Evolutionary conservation across 2,797 vertebrate genomes (phyloP).

Genomic region (Epinephelus awoara): DNA sequence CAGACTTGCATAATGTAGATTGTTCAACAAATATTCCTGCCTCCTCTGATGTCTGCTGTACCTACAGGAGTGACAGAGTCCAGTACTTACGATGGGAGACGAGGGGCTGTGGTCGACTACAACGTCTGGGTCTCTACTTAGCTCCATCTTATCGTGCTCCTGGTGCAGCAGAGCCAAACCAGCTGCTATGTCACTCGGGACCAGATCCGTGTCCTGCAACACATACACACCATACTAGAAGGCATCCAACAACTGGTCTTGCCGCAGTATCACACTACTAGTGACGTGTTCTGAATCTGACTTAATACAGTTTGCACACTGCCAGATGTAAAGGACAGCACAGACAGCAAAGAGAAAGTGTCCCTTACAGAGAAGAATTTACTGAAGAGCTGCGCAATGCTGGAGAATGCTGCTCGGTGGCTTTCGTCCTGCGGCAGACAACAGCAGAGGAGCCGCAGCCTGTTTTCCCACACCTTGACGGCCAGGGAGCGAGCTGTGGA

Average conservation of each 20-base stretch:
- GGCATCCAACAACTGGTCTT: background rate
- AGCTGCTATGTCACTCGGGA: conserved; percentile 96
- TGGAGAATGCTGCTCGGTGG: conserved; percentile 92
- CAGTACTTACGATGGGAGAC: conserved; percentile 84
- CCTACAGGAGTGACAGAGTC: background rate
- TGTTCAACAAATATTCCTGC: rapidly evolving
- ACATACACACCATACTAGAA: background rate
- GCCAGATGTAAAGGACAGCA: background rate
- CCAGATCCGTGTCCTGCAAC: conserved; percentile 96
- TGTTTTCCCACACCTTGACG: conserved; percentile 92
- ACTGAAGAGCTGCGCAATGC: conserved; percentile 92
- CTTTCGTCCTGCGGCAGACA: conserved; percentile 93
- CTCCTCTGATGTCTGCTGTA: background rate
- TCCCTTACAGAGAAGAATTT: conserved; percentile 91
- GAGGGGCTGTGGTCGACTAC: conserved; percentile 85
- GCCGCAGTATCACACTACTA: background rate
- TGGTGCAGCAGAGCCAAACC: conserved; percentile 96
- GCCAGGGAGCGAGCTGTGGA: conserved; percentile 91
- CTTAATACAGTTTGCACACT: background rate
- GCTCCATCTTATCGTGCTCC: conserved; percentile 93
- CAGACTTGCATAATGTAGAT: background rate
- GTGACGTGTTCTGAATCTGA: background rate
- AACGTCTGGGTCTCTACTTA: conserved; percentile 87
- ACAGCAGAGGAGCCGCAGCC: conserved; percentile 93
- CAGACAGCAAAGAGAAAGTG: background rate